A percentile compares a stretch with the other conserved stretches of the same genome.
Conservation (phyloP, 2,888 invertebrate species). For the Pseudococcus jackbeardsleyi region DNA sequence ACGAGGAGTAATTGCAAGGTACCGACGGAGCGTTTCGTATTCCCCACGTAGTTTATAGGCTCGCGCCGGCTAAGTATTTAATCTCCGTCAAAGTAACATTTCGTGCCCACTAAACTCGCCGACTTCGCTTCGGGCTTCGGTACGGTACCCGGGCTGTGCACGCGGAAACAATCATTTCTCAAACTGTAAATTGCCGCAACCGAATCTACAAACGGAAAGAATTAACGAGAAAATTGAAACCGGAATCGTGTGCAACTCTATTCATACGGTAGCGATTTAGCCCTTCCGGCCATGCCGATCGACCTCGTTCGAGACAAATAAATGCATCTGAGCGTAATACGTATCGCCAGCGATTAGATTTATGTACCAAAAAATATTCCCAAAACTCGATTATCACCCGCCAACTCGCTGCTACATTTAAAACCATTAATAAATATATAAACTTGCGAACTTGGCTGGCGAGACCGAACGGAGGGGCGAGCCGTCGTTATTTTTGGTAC, state of each 20-base stretch:
- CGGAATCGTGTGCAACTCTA: neutral
- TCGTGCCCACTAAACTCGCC: constrained; percentile 27
- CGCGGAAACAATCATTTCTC: constrained; percentile 33
- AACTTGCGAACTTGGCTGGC: neutral
- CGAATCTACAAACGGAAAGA: constrained; percentile 26
- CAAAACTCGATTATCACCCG: neutral
- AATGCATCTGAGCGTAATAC: neutral
- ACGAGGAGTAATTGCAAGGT: constrained; percentile 41
- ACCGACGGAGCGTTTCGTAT: neutral
- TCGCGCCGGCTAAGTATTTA: neutral
- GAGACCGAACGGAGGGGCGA: neutral
- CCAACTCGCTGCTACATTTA: neutral
- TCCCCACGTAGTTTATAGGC: neutral
- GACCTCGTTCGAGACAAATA: neutral
- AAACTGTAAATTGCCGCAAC: constrained; percentile 10
- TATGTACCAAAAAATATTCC: constrained; percentile 20
- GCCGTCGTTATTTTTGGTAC: neutral
- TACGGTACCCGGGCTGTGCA: neutral
- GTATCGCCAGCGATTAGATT: neutral
- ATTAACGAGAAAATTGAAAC: constrained; percentile 15
- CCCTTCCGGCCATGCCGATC: neutral
- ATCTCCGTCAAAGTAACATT: constrained; percentile 38
- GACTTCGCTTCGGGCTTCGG: too few species aligned
- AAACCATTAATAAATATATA: constrained; percentile 8
- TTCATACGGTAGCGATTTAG: neutral